Evolutionary conservation across 2,888 invertebrate genomes (phyloP).

Genomic region (Baronia brevicornis): DNA sequence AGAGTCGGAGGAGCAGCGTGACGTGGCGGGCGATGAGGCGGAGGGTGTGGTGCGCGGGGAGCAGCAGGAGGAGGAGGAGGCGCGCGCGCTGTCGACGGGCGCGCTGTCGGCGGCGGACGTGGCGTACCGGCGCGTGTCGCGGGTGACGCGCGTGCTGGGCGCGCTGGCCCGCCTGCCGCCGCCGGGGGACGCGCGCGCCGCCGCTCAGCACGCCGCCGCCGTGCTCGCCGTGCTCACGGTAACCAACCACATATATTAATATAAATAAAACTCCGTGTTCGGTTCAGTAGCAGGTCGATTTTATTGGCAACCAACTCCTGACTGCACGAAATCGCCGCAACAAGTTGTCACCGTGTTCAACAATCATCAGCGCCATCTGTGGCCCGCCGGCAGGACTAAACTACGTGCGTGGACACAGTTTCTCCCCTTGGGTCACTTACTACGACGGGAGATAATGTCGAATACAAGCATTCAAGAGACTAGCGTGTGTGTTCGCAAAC

Average conservation of each 20-base stretch:
- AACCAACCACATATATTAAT: slow-evolving; percentile 16
- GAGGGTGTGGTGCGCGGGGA: slow-evolving; percentile 26
- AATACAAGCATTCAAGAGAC: slow-evolving; percentile 3
- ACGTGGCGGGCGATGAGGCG: slow-evolving; percentile 29
- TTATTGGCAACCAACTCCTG: too few relatives aligned
- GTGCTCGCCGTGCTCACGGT: slow-evolving; percentile 26
- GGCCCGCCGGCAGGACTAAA: too few relatives aligned
- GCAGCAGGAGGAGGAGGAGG: slow-evolving; percentile 37
- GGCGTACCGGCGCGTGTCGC: slow-evolving; percentile 53
- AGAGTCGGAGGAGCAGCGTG: slow-evolving; percentile 3
- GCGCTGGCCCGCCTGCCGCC: slow-evolving; percentile 31
- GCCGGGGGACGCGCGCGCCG: slow-evolving; percentile 23
- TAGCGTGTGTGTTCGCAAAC: slow-evolving; percentile 12
- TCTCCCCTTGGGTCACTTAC: too few relatives aligned
- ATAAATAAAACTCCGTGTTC: too few relatives aligned
- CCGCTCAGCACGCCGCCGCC: slow-evolving; percentile 20
- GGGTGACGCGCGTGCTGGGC: slow-evolving; percentile 35
- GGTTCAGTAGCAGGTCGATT: too few relatives aligned
- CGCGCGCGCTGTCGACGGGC: slow-evolving; percentile 37
- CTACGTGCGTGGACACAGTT: too few relatives aligned
- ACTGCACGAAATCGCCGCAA: too few relatives aligned
- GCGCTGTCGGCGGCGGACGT: slow-evolving; percentile 50
- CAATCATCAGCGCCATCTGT: too few relatives aligned
- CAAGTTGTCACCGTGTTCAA: too few relatives aligned
- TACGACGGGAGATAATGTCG: too few relatives aligned